Percentiles rank a stretch among this genome's conserved stretches.
phyloP scores from a whole-genome alignment of 1,140 invertebrate genomes.

The Battus philenor region DNA sequence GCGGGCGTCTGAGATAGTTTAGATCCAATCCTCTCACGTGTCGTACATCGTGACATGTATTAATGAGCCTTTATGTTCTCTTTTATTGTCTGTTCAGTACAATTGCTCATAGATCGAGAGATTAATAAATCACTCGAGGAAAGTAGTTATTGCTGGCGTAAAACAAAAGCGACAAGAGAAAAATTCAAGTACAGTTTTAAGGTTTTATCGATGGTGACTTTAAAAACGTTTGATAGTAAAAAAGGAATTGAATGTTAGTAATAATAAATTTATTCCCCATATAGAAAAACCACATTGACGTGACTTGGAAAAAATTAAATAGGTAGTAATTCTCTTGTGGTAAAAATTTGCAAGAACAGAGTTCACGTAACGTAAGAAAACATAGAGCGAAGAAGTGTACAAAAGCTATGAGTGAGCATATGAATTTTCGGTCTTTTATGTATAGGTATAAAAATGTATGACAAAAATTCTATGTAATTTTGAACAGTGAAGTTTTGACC shows the following conservation, averaged over 20 bases:
- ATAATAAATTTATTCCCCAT: not conserved
- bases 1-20: too few relatives aligned
- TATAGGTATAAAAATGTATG: not conserved
- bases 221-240: too few relatives aligned
- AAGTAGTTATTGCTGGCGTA: slow-evolving; percentile 3
- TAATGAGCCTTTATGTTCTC: too few relatives aligned
- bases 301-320: not conserved
- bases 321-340: not conserved
- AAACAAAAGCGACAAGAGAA: not conserved
- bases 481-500: not conserved
- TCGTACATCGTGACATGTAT: too few relatives aligned
- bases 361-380: too few relatives aligned
- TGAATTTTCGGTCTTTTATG: not conserved
- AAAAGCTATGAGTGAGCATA: too few relatives aligned
- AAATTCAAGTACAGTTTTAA: not conserved
- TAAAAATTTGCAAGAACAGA: too few relatives aligned
- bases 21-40: too few relatives aligned
- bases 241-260: too few relatives aligned
- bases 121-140: slow-evolving; percentile 13
- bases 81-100: too few relatives aligned
- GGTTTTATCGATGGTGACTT: not conserved
- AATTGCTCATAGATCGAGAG: slow-evolving; percentile 13
- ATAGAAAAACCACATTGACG: not conserved
- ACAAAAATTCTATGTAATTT: not conserved
- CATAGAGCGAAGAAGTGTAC: too few relatives aligned